These are phyloP conservation scores for Clinocottus analis DNA, from an alignment of 2,113 vertebrate species.

Conservation along the genomic window DNA sequence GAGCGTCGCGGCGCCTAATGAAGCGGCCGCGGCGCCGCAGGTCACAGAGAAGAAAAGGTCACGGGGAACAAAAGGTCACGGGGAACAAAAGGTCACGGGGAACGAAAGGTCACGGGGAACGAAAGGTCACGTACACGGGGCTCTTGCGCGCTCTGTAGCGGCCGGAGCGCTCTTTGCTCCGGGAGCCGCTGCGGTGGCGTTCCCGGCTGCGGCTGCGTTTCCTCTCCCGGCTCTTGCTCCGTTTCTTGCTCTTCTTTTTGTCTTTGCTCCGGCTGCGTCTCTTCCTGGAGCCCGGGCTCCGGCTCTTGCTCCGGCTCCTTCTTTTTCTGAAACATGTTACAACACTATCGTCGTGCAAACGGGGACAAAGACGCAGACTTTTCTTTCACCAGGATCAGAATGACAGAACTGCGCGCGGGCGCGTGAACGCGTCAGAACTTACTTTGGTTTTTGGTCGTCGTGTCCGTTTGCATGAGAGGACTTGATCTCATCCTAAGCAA, in stretches of 20 bases:
- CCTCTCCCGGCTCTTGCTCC: conserved; percentile 91
- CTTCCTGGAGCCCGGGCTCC: conserved; percentile 89
- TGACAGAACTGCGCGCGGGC: too few relatives aligned
- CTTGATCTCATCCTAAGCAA: conserved; percentile 99
- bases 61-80: too few relatives aligned
- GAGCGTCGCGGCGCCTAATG: too few relatives aligned
- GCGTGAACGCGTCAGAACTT: conserved; percentile 80
- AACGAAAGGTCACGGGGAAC: too few relatives aligned
- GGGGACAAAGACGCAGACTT: not conserved
- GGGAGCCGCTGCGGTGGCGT: conserved; percentile 89
- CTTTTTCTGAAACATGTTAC: conserved; percentile 87
- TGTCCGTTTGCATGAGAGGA: conserved; percentile 99
- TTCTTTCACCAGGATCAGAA: too few relatives aligned
- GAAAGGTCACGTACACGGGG: conserved; percentile 88
- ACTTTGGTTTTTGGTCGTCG: conserved; percentile 97
- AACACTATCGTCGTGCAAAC: conserved; percentile 2
- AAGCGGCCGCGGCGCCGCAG: too few relatives aligned
- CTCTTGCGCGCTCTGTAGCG: conserved; percentile 88
- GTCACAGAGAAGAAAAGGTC: too few relatives aligned
- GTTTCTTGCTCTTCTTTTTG: conserved; percentile 90
- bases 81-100: too few relatives aligned
- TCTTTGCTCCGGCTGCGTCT: conserved; percentile 92
- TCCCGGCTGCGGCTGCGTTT: conserved; percentile 94
- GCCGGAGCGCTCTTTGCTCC: conserved; percentile 91
- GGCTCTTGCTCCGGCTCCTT: conserved; percentile 87